A percentile compares a stretch with the other conserved stretches of the same genome.
Evolutionary conservation across 2,888 invertebrate genomes (phyloP).

Genomic region (Lagria hirta): DNA sequence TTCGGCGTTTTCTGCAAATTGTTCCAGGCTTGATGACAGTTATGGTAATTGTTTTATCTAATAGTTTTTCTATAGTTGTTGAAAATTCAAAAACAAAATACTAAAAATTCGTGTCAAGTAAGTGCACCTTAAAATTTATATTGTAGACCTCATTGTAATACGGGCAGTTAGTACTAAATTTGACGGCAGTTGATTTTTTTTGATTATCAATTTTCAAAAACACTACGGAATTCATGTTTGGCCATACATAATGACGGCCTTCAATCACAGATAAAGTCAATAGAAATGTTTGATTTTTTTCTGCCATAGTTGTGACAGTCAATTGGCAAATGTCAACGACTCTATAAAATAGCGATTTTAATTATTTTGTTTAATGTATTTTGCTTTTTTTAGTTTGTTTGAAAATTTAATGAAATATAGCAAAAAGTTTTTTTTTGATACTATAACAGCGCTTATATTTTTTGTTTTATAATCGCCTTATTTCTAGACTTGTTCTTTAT

Average conservation of each 20-base stretch:
- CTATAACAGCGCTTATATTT: too few relatives aligned
- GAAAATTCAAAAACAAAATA: conserved; percentile 70
- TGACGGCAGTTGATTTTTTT: conserved; percentile 61
- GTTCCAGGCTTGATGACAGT: conserved; percentile 54
- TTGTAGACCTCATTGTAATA: conserved; percentile 66
- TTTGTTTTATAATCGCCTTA: too few relatives aligned
- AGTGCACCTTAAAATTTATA: too few relatives aligned
- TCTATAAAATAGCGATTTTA: too few relatives aligned
- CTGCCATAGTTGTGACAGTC: conserved; percentile 34
- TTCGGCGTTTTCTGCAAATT: conserved; percentile 54
- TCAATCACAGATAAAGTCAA: conserved; percentile 68
- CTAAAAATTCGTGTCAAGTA: conserved; percentile 54
- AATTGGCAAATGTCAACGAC: too few relatives aligned
- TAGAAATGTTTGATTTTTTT: conserved; percentile 55
- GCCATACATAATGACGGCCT: conserved; percentile 60
- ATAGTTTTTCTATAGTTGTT: conserved; percentile 59
- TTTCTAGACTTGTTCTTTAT: too few relatives aligned
- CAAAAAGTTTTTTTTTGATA: too few relatives aligned
- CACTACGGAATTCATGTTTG: conserved; percentile 63
- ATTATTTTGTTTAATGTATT: too few relatives aligned
- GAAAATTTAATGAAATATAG: too few relatives aligned
- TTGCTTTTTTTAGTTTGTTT: too few relatives aligned
- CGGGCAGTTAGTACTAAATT: conserved; percentile 63
- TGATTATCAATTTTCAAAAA: conserved; percentile 64
- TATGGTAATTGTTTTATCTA: conserved; percentile 61